Evolutionary conservation across 1,140 invertebrate species (phyloP), one percentile per base, ranked within the genome.

Genomic region (Bacillus rossius): DNA sequence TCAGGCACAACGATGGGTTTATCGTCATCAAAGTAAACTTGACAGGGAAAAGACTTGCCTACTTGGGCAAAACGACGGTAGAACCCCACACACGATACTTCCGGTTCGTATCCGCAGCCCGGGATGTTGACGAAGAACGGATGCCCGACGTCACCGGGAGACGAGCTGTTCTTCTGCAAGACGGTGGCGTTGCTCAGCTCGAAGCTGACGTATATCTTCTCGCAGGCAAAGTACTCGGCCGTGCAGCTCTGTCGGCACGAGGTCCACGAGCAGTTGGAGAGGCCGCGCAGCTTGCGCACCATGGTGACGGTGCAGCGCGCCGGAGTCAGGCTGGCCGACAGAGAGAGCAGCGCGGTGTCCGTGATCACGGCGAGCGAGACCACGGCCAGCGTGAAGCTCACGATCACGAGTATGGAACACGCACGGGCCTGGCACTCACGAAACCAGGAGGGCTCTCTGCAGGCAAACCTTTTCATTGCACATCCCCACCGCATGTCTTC

Each of bases 61-160:
- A 41, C 34, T 26, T 57, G 25, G 2, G 51, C 38, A 51, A 55
- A 62, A 19, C 48, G 57, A 10, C 45, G 41, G 56, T 57, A 64
- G 59, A 69, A 72, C 1, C 66, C 55, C n/a, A 43, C 25, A 56
- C 72, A 73, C 22, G 64, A 45, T 13, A 65, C 56, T 14, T 69
- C 65, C 16, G 68, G 66, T 37, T 69, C 68, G 50, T 70, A 71
- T 13, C 71, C 69, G 59, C 72, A 73, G 4, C 71, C 70, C 42
- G 67, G 61, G 22, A 69, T 64, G 58, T 71, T 73, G 3, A 70
- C 70, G 42, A 64, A 65, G 8, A 73, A 59, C 10, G 65, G 61
- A 25, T 57, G 34, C 1, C 54, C 14, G 47, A 17, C 16, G n/a
- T 50, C 25, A 42, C n/a, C 8, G 10, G n/a, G 10, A 16, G 25